Evolutionary conservation across 2,113 vertebrate genomes (phyloP).

Genomic region (Vidua macroura): DNA sequence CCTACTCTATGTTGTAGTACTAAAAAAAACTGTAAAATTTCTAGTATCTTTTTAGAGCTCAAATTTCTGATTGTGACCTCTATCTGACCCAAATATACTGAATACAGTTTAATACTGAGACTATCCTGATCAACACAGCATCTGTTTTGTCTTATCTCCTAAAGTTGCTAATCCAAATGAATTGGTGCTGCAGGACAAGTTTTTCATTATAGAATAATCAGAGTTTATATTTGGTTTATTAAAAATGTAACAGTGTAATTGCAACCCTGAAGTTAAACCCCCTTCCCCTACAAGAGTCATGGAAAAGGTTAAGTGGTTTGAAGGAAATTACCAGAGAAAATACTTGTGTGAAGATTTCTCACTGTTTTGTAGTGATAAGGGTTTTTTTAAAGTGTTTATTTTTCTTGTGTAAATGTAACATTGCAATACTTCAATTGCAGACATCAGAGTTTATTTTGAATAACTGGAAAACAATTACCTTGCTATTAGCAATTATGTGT

Average conservation of each 20-base stretch:
- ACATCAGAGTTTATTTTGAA: not conserved
- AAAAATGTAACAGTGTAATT: not conserved
- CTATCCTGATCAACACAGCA: not conserved
- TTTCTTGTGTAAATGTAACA: not conserved
- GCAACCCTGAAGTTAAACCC: not conserved
- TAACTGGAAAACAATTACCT: not conserved
- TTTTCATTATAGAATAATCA: not conserved
- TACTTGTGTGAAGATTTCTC: not conserved
- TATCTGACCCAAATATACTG: not conserved
- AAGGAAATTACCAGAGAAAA: not conserved
- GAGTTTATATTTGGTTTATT: not conserved
- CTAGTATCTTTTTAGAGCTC: not conserved
- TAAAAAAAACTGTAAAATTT: not conserved
- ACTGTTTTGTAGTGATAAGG: not conserved
- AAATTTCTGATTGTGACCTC: not conserved
- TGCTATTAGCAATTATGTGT: not conserved
- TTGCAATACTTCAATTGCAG: not conserved
- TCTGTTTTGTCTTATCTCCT: not conserved
- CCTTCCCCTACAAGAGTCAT: not conserved
- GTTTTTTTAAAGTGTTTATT: accelerated
- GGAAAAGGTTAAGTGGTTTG: not conserved
- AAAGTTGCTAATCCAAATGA: not conserved
- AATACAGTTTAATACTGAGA: not conserved
- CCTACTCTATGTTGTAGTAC: not conserved
- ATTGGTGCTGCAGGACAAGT: not conserved